Evolutionary conservation across 2,797 vertebrate genomes (phyloP).

Genomic region (Hozukius guyotensis): DNA sequence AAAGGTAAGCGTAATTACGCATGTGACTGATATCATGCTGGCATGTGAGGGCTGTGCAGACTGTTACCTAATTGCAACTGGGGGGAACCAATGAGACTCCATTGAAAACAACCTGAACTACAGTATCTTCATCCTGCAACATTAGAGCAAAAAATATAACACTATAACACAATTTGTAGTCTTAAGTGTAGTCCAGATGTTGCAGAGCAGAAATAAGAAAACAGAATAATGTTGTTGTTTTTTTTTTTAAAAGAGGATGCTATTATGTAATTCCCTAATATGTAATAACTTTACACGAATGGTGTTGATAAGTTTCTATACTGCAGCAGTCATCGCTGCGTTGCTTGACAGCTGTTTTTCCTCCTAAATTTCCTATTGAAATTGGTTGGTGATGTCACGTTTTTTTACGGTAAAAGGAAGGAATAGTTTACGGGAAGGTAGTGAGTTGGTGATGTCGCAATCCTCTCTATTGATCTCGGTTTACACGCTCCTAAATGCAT

Average conservation of each 20-base stretch:
- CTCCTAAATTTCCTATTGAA: neutral
- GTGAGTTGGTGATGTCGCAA: slow-evolving; percentile 75
- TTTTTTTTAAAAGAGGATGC: neutral
- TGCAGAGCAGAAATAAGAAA: neutral
- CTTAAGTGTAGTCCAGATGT: neutral
- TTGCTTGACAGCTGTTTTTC: neutral
- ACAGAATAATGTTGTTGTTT: accelerated
- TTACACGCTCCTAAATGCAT: neutral
- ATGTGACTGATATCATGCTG: slow-evolving; percentile 25
- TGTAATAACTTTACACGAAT: slow-evolving; percentile 43
- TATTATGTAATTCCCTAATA: slow-evolving; percentile 4
- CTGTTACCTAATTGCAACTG: slow-evolving; percentile 46
- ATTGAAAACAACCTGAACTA: slow-evolving; percentile 57
- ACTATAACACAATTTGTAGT: neutral
- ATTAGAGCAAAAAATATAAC: neutral
- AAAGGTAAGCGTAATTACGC: slow-evolving; percentile 71
- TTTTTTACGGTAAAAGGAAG: slow-evolving; percentile 69
- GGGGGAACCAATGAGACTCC: slow-evolving; percentile 33
- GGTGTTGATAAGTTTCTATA: slow-evolving; percentile 32
- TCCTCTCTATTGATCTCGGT: slow-evolving; percentile 32
- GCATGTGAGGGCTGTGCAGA: slow-evolving; percentile 29
- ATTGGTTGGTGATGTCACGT: slow-evolving; percentile 78
- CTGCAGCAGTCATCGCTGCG: neutral
- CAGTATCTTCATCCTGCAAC: slow-evolving; percentile 3
- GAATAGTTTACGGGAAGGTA: slow-evolving; percentile 68